Evolutionary conservation across 2,113 vertebrate genomes (phyloP).

Genomic region (Asarcornis scutulata): DNA sequence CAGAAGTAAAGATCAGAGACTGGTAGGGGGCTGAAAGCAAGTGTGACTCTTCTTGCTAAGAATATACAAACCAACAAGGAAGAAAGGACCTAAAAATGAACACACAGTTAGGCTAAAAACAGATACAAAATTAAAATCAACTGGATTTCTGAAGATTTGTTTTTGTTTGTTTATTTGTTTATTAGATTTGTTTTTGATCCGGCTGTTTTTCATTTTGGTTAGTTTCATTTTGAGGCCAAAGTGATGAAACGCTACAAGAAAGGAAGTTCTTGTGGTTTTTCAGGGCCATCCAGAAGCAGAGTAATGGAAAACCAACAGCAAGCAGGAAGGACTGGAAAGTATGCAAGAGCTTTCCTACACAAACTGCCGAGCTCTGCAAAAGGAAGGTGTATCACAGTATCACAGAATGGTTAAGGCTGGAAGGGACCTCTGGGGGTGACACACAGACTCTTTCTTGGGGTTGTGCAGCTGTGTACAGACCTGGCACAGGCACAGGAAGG

Average conservation of each 20-base stretch:
- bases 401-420: not conserved
- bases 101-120: not conserved
- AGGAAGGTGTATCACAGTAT: not conserved
- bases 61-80: not conserved
- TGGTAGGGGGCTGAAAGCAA: not conserved
- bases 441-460: not conserved
- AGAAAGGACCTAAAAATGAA: not conserved
- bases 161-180: conserved; percentile 1
- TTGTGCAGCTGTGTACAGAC: not conserved
- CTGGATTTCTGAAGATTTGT: conserved; percentile 4
- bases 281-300: conserved; percentile 13
- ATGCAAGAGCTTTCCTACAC: not conserved
- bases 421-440: not conserved
- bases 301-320: conserved; percentile 38
- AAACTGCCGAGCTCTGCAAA: not conserved
- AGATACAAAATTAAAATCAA: not conserved
- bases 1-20: not conserved
- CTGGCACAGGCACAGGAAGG: not conserved
- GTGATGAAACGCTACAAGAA: conserved; percentile 51
- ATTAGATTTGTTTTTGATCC: conserved; percentile 19
- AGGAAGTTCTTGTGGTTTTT: conserved; percentile 68
- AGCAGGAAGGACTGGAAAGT: conserved; percentile 36
- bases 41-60: not conserved
- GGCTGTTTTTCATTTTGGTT: conserved; percentile 37
- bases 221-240: conserved; percentile 50